A percentile compares a stretch with the other conserved stretches of the same genome.
Conservation (phyloP, 2,797 vertebrate species). For the Poeciliopsis turneri region DNA sequence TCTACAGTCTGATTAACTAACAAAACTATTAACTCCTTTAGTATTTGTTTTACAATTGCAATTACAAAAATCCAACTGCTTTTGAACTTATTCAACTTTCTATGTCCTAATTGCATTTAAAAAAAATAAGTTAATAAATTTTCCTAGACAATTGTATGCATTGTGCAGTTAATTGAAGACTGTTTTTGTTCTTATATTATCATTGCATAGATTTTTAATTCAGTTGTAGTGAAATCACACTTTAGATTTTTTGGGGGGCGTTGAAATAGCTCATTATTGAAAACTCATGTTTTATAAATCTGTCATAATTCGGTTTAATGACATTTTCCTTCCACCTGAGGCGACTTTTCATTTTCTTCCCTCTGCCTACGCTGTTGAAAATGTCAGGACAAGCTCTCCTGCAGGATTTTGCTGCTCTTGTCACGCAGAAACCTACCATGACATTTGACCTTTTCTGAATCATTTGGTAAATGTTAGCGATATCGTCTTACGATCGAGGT, state of each 20-base stretch:
- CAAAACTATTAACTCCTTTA: neutral
- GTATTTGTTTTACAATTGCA: neutral
- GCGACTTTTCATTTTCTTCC: neutral
- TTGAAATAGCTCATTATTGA: neutral
- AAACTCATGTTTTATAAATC: neutral
- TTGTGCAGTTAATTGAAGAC: neutral
- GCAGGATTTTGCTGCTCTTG: constrained; percentile 23
- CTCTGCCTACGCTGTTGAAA: constrained; percentile 20
- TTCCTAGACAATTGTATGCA: neutral
- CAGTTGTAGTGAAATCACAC: neutral
- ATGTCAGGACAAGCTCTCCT: constrained; percentile 36
- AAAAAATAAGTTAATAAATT: neutral
- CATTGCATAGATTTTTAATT: neutral
- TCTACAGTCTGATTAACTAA: neutral
- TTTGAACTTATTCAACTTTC: neutral
- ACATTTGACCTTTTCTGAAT: constrained; percentile 42
- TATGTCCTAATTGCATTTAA: neutral
- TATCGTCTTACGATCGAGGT: constrained; percentile 16
- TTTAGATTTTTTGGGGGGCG: neutral
- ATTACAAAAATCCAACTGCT: neutral
- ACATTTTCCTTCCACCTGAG: constrained; percentile 18
- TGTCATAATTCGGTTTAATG: constrained; percentile 21
- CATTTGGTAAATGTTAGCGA: constrained; percentile 26
- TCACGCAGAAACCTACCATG: constrained; percentile 27
- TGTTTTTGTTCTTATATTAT: no score